Evolutionary conservation across 2,797 vertebrate species (phyloP).

Genomic region (Astyanax mexicanus): DNA sequence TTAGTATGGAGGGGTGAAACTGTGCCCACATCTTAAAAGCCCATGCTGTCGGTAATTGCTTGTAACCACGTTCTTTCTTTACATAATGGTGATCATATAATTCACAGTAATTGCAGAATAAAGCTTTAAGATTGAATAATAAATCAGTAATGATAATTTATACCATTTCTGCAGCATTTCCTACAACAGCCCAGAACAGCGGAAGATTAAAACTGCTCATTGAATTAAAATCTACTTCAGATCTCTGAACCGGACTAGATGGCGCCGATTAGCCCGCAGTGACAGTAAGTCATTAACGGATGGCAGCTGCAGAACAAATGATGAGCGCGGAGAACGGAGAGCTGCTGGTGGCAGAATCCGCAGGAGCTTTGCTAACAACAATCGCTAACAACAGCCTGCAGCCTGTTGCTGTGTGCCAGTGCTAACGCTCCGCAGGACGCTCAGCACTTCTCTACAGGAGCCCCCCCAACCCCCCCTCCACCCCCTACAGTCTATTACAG

Average conservation of each 20-base stretch:
- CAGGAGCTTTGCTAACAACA: neutral
- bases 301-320: neutral
- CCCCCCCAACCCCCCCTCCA: neutral
- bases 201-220: neutral
- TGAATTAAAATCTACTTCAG: neutral
- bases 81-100: too few relatives aligned
- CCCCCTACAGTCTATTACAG: neutral
- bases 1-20: too few relatives aligned
- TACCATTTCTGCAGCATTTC: neutral
- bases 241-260: neutral
- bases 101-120: too few relatives aligned
- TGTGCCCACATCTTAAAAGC: too few relatives aligned
- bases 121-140: too few relatives aligned
- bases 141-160: too few relatives aligned
- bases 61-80: too few relatives aligned
- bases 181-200: neutral
- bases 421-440: slow-evolving; percentile 12
- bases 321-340: neutral
- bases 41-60: too few relatives aligned
- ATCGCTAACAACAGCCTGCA: neutral
- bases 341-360: neutral
- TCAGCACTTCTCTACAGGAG: slow-evolving; percentile 4
- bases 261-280: neutral
- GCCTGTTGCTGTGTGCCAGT: neutral
- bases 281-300: neutral